A percentile compares a stretch with the other conserved stretches of the same genome.
phyloP scores from a whole-genome alignment of 2,888 invertebrate genomes.

The Lithophane leautieri region DNA sequence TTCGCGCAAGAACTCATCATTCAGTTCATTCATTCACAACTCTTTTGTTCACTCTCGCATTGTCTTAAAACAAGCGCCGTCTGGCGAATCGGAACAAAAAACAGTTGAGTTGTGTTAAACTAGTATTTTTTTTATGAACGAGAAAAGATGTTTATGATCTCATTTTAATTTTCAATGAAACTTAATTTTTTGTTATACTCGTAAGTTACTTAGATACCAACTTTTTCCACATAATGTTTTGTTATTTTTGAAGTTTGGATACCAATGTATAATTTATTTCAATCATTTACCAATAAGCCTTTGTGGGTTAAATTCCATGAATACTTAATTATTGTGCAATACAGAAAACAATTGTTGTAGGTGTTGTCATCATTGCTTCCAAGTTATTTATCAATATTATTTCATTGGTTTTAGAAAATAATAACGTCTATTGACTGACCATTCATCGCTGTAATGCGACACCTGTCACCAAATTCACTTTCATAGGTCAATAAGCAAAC shows the following conservation, averaged over 20 bases:
- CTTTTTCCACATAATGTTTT: background rate
- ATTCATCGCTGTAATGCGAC: background rate
- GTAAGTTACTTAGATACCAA: too few species aligned
- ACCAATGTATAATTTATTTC: background rate
- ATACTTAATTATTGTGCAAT: background rate
- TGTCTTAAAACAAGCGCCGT: constrained; percentile 47
- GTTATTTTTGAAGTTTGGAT: background rate
- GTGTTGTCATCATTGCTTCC: background rate
- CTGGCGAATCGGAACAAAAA: constrained; percentile 47
- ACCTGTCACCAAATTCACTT: background rate
- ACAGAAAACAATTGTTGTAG: background rate
- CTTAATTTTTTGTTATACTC: background rate
- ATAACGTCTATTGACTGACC: background rate
- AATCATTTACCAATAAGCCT: background rate
- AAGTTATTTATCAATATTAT: background rate
- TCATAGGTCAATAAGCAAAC: background rate
- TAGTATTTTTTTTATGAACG: constrained; percentile 22
- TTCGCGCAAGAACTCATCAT: constrained; percentile 50
- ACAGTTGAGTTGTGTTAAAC: constrained; percentile 20
- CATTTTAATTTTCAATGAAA: constrained; percentile 2
- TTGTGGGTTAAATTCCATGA: background rate
- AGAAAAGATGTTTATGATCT: constrained; percentile 19
- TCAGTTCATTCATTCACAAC: constrained; percentile 49
- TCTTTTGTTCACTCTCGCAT: constrained; percentile 45
- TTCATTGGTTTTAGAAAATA: background rate